Conservation (phyloP, 2,888 invertebrate genomes). For the Serripes groenlandicus region DNA sequence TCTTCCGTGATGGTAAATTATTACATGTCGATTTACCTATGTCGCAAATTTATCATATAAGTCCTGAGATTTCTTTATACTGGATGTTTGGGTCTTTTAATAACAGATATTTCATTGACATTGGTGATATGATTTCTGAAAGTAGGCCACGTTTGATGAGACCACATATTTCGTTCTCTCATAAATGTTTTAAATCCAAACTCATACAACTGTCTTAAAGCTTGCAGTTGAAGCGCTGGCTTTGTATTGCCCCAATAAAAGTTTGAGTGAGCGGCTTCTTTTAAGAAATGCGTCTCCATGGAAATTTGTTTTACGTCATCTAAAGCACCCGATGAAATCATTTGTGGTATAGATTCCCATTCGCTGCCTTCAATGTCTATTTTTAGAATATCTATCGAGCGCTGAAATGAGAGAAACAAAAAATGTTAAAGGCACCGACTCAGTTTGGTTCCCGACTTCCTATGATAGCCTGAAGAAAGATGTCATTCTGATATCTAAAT, state of each 20-base stretch:
- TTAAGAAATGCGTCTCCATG: slow-evolving; percentile 60
- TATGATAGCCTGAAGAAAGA: no score
- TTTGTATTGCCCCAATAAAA: slow-evolving; percentile 38
- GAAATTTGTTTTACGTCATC: slow-evolving; percentile 60
- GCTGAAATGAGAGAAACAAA: slow-evolving; percentile 55
- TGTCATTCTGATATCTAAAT: no score
- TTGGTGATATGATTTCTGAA: slow-evolving; percentile 44
- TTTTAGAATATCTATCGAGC: slow-evolving; percentile 58
- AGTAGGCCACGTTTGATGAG: slow-evolving; percentile 28
- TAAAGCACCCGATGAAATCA: slow-evolving; percentile 51
- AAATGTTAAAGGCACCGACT: no score
- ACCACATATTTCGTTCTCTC: slow-evolving; percentile 58
- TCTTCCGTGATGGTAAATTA: no score
- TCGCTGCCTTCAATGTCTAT: slow-evolving; percentile 64
- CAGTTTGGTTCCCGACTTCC: no score
- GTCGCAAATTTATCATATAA: no score
- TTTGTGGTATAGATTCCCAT: slow-evolving; percentile 58
- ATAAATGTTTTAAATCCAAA: slow-evolving; percentile 56
- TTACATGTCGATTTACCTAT: no score
- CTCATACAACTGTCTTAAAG: slow-evolving; percentile 55
- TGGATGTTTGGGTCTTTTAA: no score
- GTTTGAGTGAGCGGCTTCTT: background rate
- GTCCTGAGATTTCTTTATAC: no score
- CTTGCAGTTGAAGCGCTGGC: slow-evolving; percentile 16
- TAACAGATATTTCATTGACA: slow-evolving; percentile 59